phyloP scores from a whole-genome alignment of 2,797 vertebrate species.

The Serranus cabrilla region DNA sequence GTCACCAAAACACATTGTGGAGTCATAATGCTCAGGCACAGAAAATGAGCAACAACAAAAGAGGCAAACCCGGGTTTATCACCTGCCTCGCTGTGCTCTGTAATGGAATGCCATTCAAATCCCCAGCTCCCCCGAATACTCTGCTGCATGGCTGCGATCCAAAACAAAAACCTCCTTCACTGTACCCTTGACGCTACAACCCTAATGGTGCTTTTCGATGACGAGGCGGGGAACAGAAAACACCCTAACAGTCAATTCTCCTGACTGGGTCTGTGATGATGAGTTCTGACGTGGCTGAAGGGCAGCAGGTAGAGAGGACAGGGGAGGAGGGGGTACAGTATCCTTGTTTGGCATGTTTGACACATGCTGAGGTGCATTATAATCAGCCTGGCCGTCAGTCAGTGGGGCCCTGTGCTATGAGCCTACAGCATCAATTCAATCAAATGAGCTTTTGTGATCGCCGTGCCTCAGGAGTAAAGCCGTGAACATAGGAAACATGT shows the following conservation, averaged over 20 bases:
- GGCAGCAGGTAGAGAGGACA: slow-evolving; percentile 45
- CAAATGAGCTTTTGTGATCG: slow-evolving; percentile 67
- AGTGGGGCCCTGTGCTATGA: slow-evolving; percentile 27
- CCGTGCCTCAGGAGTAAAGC: slow-evolving; percentile 55
- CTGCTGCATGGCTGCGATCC: slow-evolving; percentile 67
- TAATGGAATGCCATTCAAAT: slow-evolving; percentile 69
- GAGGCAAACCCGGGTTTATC: slow-evolving; percentile 61
- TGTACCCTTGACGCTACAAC: slow-evolving; percentile 70
- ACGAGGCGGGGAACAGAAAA: slow-evolving; percentile 62
- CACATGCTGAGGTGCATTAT: slow-evolving; percentile 62
- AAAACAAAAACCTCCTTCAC: slow-evolving; percentile 74
- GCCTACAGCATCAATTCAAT: slow-evolving; percentile 61
- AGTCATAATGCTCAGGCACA: slow-evolving; percentile 46
- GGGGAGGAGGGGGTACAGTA: slow-evolving; percentile 1
- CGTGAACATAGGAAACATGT: slow-evolving; percentile 65
- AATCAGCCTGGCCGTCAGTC: slow-evolving; percentile 64
- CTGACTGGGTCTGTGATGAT: slow-evolving; percentile 49
- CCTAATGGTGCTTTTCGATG: slow-evolving; percentile 64
- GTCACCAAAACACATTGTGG: slow-evolving; percentile 48
- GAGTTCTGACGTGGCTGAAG: slow-evolving; percentile 50
- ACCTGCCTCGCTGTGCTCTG: slow-evolving; percentile 55
- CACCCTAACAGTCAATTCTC: slow-evolving; percentile 57
- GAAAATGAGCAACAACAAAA: slow-evolving; percentile 62
- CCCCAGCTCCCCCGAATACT: slow-evolving; percentile 58
- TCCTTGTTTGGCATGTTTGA: slow-evolving; percentile 47